phyloP scores from a whole-genome alignment of 2,113 vertebrate species.

The Erythrocercus mccallii region DNA sequence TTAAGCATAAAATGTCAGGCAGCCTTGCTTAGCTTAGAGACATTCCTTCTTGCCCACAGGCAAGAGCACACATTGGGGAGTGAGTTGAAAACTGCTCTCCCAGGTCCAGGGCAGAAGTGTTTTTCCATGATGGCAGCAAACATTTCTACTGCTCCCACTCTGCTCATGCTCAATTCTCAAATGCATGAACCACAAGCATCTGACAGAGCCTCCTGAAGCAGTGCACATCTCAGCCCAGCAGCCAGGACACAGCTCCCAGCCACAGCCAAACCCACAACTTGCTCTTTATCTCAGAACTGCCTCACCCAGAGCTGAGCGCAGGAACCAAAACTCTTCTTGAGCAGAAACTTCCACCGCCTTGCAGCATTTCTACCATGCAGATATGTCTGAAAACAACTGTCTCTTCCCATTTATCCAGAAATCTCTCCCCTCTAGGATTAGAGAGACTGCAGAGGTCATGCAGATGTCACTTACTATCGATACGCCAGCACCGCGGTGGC shows the following conservation, averaged over 20 bases:
- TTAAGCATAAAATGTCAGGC: neutral
- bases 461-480: constrained; percentile 82
- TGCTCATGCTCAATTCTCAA: neutral
- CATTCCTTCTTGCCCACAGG: neutral
- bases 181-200: neutral
- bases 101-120: neutral
- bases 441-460: rapidly evolving
- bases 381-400: rapidly evolving
- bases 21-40: neutral
- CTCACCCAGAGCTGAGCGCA: neutral
- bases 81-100: neutral
- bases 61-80: neutral
- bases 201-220: neutral
- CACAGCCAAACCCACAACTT: neutral
- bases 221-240: neutral
- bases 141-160: neutral
- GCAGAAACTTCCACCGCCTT: rapidly evolving
- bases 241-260: neutral
- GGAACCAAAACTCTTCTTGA: rapidly evolving
- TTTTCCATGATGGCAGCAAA: neutral
- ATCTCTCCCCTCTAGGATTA: rapidly evolving
- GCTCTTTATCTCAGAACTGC: neutral
- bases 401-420: neutral
- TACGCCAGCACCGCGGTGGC: constrained; percentile 88
- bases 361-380: neutral